Evolutionary conservation across 2,113 vertebrate genomes (phyloP).

Genomic region (Phylloscopus trochiloides): DNA sequence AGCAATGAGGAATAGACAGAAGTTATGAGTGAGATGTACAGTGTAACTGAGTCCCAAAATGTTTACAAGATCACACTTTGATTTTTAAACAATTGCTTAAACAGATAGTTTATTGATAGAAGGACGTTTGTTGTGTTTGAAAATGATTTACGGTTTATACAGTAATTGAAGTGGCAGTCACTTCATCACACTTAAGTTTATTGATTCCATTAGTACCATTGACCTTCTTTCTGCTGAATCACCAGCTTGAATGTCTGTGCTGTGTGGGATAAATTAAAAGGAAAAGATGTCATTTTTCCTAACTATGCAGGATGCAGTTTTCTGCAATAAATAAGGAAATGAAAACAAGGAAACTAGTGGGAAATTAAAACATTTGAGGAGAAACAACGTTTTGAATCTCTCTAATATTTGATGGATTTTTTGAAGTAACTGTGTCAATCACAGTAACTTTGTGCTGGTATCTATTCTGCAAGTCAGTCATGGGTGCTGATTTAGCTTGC

Average conservation of each 20-base stretch:
- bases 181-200: conserved; percentile 51
- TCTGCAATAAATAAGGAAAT: not conserved
- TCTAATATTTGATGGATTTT: not conserved
- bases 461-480: not conserved
- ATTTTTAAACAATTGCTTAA: conserved; percentile 51
- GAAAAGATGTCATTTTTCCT: not conserved
- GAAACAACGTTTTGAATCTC: not conserved
- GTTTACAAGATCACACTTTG: conserved; percentile 32
- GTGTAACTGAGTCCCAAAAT: not conserved
- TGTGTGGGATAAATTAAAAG: not conserved
- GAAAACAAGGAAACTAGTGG: not conserved
- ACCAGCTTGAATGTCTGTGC: not conserved
- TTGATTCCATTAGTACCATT: conserved; percentile 45
- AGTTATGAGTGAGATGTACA: not conserved
- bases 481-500: not conserved
- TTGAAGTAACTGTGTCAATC: not conserved
- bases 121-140: not conserved
- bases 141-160: not conserved
- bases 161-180: conserved; percentile 33
- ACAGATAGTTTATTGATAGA: not conserved
- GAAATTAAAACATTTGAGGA: not conserved
- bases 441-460: not conserved
- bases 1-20: not conserved
- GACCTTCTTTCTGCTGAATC: conserved; percentile 38
- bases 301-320: not conserved